These are phyloP conservation scores for Magallana ariakensis DNA, from an alignment of 1,140 invertebrate genomes.

Conservation along the genomic window DNA sequence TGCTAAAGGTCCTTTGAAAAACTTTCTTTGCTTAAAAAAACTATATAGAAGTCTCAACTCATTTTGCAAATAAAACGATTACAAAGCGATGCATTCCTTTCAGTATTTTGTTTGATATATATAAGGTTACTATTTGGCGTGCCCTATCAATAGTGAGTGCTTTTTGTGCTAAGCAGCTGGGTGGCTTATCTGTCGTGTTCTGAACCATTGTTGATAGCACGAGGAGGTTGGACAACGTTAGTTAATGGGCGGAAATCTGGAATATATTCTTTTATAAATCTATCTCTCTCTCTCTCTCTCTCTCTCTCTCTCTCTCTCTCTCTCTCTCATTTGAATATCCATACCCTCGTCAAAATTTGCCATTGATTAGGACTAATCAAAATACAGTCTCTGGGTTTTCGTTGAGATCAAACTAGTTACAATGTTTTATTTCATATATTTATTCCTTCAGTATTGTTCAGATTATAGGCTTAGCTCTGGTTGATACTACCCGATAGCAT, in stretches of 20 bases:
- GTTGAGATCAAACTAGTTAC: no score
- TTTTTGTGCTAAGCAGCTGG: conserved; percentile 1
- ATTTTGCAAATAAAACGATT: background rate
- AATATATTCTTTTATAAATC: background rate
- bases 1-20: no score
- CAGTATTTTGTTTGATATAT: background rate
- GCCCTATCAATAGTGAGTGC: background rate
- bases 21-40: no score
- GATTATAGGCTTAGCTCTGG: background rate
- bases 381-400: no score
- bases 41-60: background rate
- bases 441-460: background rate
- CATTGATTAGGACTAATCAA: no score
- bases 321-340: no score
- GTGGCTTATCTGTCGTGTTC: background rate
- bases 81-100: background rate
- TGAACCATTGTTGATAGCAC: background rate
- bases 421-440: no score
- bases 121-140: background rate
- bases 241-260: background rate
- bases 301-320: no score
- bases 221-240: background rate
- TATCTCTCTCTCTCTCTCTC: no score
- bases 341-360: no score
- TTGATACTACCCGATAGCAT: background rate